phyloP scores from a whole-genome alignment of 2,888 invertebrate genomes.

The Tridacna gigas region DNA sequence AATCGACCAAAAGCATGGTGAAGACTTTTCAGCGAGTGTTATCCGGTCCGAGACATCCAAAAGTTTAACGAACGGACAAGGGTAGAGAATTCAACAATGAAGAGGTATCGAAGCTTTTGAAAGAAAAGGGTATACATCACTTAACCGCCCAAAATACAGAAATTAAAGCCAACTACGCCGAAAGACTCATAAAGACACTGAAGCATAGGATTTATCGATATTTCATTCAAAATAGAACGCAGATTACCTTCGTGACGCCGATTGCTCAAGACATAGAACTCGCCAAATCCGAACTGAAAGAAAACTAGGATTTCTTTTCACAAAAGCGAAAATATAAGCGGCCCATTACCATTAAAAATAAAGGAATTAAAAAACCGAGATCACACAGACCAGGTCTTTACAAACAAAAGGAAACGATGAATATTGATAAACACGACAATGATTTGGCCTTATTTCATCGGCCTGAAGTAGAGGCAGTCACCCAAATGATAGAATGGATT shows the following conservation, averaged over 20 bases:
- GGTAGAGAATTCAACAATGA: slow-evolving; percentile 40
- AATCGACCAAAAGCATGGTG: not conserved
- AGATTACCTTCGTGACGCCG: slow-evolving; percentile 25
- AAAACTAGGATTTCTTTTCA: no score
- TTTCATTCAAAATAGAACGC: slow-evolving; percentile 26
- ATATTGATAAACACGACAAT: no score
- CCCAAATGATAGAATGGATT: not conserved
- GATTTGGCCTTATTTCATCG: no score
- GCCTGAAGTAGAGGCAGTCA: not conserved
- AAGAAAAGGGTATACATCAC: slow-evolving; percentile 24
- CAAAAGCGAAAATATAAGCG: no score
- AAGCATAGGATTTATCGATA: slow-evolving; percentile 30
- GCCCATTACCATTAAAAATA: no score
- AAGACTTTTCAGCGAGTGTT: not conserved
- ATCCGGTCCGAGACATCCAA: slow-evolving; percentile 31
- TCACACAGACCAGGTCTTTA: no score
- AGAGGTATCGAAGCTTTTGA: slow-evolving; percentile 26
- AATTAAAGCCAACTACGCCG: slow-evolving; percentile 40
- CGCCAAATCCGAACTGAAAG: slow-evolving; percentile 34
- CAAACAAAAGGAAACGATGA: no score
- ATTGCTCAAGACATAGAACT: slow-evolving; percentile 32
- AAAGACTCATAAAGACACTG: slow-evolving; percentile 39
- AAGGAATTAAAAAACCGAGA: no score
- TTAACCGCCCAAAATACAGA: slow-evolving; percentile 31
- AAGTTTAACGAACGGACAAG: slow-evolving; percentile 33